Evolutionary conservation across 1,140 invertebrate genomes (phyloP).

Genomic region (Aphelinus atriplicis): DNA sequence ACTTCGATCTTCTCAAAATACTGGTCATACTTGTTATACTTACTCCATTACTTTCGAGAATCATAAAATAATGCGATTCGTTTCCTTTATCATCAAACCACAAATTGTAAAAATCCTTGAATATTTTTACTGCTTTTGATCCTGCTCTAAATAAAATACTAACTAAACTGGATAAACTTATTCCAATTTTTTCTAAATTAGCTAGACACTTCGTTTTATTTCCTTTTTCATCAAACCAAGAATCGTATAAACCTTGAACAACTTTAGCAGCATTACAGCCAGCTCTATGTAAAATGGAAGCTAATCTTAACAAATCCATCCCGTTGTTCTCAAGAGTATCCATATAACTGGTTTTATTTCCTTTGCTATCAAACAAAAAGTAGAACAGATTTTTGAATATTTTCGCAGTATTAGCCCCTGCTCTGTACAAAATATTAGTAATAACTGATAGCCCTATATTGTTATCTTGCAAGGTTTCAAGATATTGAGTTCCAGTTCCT

Average conservation of each 20-base stretch:
- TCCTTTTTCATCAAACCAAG: constrained; percentile 45
- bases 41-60: constrained; percentile 14
- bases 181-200: constrained; percentile 35
- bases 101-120: constrained; percentile 46
- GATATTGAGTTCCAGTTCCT: neutral
- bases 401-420: constrained; percentile 42
- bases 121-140: constrained; percentile 34
- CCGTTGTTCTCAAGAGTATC: constrained; percentile 42
- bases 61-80: constrained; percentile 43
- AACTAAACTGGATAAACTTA: constrained; percentile 4
- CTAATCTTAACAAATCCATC: neutral
- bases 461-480: constrained; percentile 15
- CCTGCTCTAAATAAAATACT: constrained; percentile 35
- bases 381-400: constrained; percentile 43
- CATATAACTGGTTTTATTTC: constrained; percentile 45
- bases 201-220: constrained; percentile 42
- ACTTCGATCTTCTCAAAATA: neutral
- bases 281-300: constrained; percentile 33
- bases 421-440: constrained; percentile 26
- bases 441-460: constrained; percentile 8
- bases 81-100: constrained; percentile 47
- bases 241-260: constrained; percentile 36
- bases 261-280: constrained; percentile 21
- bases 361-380: constrained; percentile 43
- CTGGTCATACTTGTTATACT: constrained; percentile 23